Conservation (phyloP, 2,797 vertebrate species). For the Typhlichthys subterraneus region DNA sequence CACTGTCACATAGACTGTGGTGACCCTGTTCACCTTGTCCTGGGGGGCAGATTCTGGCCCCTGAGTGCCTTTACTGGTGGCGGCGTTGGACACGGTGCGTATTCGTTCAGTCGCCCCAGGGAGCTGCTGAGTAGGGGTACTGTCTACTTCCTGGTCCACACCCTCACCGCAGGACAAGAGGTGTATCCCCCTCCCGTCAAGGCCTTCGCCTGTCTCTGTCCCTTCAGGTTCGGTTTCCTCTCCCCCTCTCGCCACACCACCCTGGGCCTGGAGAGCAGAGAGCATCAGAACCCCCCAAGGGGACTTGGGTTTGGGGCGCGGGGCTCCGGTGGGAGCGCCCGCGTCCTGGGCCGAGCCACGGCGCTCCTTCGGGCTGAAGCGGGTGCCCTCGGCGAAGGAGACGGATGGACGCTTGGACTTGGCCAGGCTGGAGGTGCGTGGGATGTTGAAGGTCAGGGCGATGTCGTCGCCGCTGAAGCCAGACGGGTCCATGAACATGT, state of each 20-base stretch:
- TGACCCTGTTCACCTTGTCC: slow-evolving; percentile 68
- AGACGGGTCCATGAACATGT: slow-evolving; percentile 80
- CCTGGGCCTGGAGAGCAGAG: slow-evolving; percentile 62
- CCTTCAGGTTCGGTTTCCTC: slow-evolving; percentile 45
- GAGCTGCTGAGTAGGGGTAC: slow-evolving; percentile 36
- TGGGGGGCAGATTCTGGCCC: slow-evolving; percentile 54
- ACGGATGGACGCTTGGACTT: slow-evolving; percentile 93
- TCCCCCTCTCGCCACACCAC: slow-evolving; percentile 28
- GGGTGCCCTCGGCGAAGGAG: slow-evolving; percentile 96
- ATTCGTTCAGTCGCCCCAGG: slow-evolving; percentile 62
- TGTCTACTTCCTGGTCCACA: slow-evolving; percentile 60
- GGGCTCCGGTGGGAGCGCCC: slow-evolving; percentile 55
- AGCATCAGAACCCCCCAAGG: slow-evolving; percentile 78
- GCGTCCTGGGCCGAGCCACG: slow-evolving; percentile 77
- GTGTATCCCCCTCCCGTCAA: slow-evolving; percentile 40
- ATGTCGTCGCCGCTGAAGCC: slow-evolving; percentile 84
- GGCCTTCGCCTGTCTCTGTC: slow-evolving; percentile 50
- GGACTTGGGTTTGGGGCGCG: slow-evolving; percentile 80
- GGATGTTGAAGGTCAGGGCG: slow-evolving; percentile 87
- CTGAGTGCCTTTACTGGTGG: slow-evolving; percentile 64
- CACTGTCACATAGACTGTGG: slow-evolving; percentile 90
- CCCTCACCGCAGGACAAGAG: slow-evolving; percentile 51
- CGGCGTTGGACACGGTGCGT: slow-evolving; percentile 70
- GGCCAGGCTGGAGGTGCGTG: slow-evolving; percentile 94
- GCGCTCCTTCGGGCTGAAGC: slow-evolving; percentile 83